Base-by-base conservation (phyloP, 1,140 invertebrate genomes). In the Drosophila kohkoa region DNA sequence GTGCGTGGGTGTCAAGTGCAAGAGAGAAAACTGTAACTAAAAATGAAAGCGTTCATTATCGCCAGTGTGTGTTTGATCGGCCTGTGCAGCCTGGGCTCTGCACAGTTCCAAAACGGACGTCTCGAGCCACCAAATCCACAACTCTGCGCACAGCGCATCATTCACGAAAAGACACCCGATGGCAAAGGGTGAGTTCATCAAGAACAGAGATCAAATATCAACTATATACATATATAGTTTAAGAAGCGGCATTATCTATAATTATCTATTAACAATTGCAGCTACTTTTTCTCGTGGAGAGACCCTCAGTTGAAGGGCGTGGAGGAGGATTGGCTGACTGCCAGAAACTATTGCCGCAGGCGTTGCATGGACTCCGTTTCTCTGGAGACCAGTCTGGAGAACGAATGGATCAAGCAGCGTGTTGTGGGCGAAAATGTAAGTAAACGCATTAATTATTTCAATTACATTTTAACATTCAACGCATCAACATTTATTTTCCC, bases 361-460 rank as follows among this genome's bases (percentile, higher is more conserved):
- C 94, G 96, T 25, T 98, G 97, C 92, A 98, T 98, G 97, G 96
- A 98, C 91, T 94, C 96, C 11, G 95, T 97, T 5, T 96, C 96
- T 3, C 92, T 97, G 77, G 96, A 97, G 93, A 97, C 96, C 59
- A 95, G 95, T 51, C 94, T 95, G 15, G 96, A 97, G 93, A 97
- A 97, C 79, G 96, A 97, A 88, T 96, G 96, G 94, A 95, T 97
- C 79, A 97, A 97, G 92, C 94, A 94, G 66, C 94, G 94, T 66
- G 95, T 97, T 59, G 95, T 96, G 15, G 94, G 95, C 90, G 95
- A 95, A 87, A 95, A 95, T 94, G 96, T 97, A 94, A 93, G 92
- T 92, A 32, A 32, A 28, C 11, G 11, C 35, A 13, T 25, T 15
- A 49, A 32, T 32, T 6, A 32, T 6, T 32, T 32, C 30, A 32